Evolutionary conservation across 2,113 vertebrate species (phyloP).

Genomic region (Malaclemys terrapin): DNA sequence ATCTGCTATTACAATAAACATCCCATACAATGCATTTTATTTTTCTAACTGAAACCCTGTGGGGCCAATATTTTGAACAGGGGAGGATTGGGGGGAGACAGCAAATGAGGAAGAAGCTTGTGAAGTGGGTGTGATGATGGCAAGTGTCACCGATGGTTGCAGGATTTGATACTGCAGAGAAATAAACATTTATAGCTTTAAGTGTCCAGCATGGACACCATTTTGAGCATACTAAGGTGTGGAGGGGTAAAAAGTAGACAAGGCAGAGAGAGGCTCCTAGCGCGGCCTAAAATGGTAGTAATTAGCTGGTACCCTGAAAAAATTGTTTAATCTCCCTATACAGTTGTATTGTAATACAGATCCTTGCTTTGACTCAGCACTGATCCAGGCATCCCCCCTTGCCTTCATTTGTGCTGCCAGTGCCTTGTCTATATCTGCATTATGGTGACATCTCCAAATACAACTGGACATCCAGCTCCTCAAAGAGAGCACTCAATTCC

Average conservation of each 20-base stretch:
- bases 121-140: background rate
- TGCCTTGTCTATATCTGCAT: too few species aligned
- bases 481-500: background rate
- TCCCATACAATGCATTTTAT: background rate
- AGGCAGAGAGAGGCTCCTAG: too few species aligned
- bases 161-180: background rate
- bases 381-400: background rate
- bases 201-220: too few species aligned
- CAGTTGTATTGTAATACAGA: background rate
- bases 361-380: background rate
- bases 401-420: background rate
- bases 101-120: background rate
- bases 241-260: too few species aligned
- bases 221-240: too few species aligned
- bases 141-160: background rate
- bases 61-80: background rate
- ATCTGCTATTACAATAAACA: background rate
- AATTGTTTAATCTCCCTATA: too few species aligned
- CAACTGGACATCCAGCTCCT: background rate
- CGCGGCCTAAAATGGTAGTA: too few species aligned
- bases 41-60: background rate
- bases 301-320: background rate
- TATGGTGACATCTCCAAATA: background rate
- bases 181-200: background rate
- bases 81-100: background rate